Evolutionary conservation across 2,797 vertebrate genomes (phyloP).

Genomic region (Sphenopsis melanotis): DNA sequence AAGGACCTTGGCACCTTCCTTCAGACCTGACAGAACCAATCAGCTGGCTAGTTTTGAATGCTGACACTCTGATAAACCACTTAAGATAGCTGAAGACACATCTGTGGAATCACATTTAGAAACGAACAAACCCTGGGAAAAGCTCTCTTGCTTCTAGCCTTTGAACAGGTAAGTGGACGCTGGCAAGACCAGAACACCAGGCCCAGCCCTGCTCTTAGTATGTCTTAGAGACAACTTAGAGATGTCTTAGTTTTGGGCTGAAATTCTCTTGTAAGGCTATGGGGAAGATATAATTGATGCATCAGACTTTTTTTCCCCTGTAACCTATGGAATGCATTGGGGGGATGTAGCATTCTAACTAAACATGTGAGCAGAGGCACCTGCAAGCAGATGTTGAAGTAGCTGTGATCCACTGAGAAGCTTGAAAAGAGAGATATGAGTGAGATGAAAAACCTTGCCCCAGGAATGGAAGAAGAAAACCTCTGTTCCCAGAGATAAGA

Average conservation of each 20-base stretch:
- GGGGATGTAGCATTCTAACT: neutral
- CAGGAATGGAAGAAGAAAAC: neutral
- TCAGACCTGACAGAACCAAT: neutral
- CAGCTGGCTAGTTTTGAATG: neutral
- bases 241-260: neutral
- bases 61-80: neutral
- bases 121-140: accelerated
- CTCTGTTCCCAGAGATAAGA: neutral
- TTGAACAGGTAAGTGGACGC: neutral
- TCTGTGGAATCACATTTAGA: neutral
- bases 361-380: neutral
- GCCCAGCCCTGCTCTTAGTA: neutral
- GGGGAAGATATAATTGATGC: neutral
- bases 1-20: neutral
- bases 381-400: neutral
- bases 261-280: neutral
- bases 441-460: neutral
- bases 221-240: too few species aligned
- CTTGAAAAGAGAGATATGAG: neutral
- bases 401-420: neutral
- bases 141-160: neutral
- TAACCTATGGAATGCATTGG: neutral
- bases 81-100: neutral
- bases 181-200: neutral
- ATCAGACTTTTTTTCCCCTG: neutral